Evolutionary conservation across 37 sponge, comb jelly and placozoan species (phyloP).

Genomic region (Halichondria panicea): DNA sequence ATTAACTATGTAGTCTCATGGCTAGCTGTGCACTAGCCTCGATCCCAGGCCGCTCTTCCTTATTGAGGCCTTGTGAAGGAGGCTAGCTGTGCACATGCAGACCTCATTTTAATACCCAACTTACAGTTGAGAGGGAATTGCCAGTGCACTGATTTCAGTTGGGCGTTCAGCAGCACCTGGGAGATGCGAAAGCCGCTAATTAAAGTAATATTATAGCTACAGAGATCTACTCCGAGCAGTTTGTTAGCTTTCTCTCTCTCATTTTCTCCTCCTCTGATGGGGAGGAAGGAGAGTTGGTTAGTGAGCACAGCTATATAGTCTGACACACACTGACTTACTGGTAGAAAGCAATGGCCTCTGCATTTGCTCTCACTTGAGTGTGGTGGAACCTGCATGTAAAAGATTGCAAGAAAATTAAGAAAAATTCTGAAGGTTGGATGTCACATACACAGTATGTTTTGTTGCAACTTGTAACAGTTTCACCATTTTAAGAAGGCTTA

Average conservation of each 20-base stretch:
- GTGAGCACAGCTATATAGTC: not conserved
- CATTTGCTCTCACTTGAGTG: constrained; percentile 68
- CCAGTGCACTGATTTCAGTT: constrained; percentile 60
- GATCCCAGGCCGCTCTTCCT: too few relatives aligned
- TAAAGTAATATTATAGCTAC: not conserved
- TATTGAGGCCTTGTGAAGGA: too few relatives aligned
- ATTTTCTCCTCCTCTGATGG: constrained; percentile 42
- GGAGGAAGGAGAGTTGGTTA: not conserved
- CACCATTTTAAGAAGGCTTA: too few relatives aligned
- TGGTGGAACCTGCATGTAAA: constrained; percentile 85
- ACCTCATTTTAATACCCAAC: too few relatives aligned
- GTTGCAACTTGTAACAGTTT: not conserved
- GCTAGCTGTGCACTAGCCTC: too few relatives aligned
- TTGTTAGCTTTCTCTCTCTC: constrained; percentile 50
- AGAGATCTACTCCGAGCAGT: too few relatives aligned
- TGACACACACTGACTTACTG: constrained; percentile 55
- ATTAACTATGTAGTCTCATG: too few relatives aligned
- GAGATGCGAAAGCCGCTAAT: not conserved
- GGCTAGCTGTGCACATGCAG: too few relatives aligned
- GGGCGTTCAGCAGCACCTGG: constrained; percentile 44
- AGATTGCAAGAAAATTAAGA: too few relatives aligned
- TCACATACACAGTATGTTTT: not conserved
- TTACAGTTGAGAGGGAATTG: constrained; percentile 63
- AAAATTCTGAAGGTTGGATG: not conserved
- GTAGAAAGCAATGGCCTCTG: constrained; percentile 80